Evolutionary conservation across 2,113 vertebrate species (phyloP).

Genomic region (Limanda limanda): DNA sequence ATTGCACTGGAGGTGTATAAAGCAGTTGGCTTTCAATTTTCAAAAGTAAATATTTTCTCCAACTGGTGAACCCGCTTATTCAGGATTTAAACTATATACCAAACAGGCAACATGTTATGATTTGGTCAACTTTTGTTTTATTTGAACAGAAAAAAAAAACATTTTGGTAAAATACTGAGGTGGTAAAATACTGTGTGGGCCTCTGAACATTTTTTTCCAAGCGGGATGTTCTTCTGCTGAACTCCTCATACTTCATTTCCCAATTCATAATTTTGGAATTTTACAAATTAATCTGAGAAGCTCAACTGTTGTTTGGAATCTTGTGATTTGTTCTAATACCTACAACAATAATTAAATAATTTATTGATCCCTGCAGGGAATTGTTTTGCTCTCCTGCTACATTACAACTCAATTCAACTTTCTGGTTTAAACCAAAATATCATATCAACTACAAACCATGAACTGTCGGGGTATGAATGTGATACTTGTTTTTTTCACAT

Average conservation of each 20-base stretch:
- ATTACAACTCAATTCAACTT: neutral
- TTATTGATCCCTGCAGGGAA: neutral
- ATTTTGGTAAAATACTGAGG: neutral
- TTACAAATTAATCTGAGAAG: too few species aligned
- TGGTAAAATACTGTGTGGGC: neutral
- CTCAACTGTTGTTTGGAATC: too few species aligned
- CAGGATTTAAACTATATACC: neutral
- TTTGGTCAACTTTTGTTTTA: neutral
- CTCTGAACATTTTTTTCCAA: neutral
- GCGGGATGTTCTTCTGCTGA: neutral
- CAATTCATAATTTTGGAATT: too few species aligned
- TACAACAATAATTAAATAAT: neutral
- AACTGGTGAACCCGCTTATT: neutral
- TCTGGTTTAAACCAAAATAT: too few species aligned
- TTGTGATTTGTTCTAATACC: too few species aligned
- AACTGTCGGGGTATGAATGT: neutral
- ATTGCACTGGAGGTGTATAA: neutral
- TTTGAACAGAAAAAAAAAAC: too few species aligned
- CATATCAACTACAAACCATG: neutral
- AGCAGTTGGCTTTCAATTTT: neutral
- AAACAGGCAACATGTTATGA: neutral
- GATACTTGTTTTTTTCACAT: too few species aligned
- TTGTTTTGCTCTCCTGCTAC: neutral
- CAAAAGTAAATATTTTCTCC: neutral
- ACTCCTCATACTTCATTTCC: neutral